Conservation (phyloP, 2,888 invertebrate species). For the Acronicta leporina region DNA sequence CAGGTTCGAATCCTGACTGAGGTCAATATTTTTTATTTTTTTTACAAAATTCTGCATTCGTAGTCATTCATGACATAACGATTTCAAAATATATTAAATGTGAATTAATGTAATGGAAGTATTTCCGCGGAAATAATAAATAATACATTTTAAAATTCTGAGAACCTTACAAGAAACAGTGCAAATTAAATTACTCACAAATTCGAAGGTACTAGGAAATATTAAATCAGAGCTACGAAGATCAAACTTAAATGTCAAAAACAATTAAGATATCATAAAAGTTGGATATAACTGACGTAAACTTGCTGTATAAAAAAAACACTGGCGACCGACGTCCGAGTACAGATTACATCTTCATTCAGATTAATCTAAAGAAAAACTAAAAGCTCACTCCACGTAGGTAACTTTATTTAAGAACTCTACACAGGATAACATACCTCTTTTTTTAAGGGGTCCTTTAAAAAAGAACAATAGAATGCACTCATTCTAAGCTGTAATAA, state of each 20-base stretch:
- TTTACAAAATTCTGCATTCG: too few species aligned
- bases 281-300: too few species aligned
- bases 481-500: conserved; percentile 9
- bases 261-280: too few species aligned
- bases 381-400: neutral
- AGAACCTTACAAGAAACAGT: neutral
- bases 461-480: conserved; percentile 40
- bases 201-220: neutral
- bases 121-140: neutral
- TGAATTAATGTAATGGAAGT: too few species aligned
- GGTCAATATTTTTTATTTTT: too few species aligned
- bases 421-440: neutral
- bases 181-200: neutral
- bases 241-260: neutral
- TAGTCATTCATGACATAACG: too few species aligned
- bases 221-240: neutral
- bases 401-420: neutral
- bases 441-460: conserved; percentile 4
- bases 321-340: neutral
- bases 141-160: too few species aligned
- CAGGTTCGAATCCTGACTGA: too few species aligned
- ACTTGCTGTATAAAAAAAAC: neutral
- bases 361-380: too few species aligned
- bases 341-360: neutral
- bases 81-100: too few species aligned